Evolutionary conservation across 64 coral and sea anemone species (phyloP), one percentile per base, ranked within the genome.

Genomic region (Trachythela sp.): DNA sequence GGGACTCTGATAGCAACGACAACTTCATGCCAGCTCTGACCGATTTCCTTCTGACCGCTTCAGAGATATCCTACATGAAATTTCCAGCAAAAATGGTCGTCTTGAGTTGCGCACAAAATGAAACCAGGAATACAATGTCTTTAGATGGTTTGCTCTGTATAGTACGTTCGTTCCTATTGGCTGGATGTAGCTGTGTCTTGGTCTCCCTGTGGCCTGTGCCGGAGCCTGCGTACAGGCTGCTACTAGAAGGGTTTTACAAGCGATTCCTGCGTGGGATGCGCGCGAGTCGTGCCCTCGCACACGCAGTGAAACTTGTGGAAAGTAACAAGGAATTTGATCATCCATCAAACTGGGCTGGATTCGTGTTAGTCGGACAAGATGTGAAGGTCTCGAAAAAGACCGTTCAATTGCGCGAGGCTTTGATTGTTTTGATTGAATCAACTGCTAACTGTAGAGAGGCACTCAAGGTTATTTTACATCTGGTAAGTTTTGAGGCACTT

Each of bases 301-400:
- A 99, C 64, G 96, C 96, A 24, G 94, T 99, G 96, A 88, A 99
- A 15, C 93, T 99, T 35, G 96, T 99, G 31, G 93, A 99, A 84
- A 90, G 86, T 18, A 99, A 94, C 0, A 99, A 92, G 84, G 93
- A 99, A 76, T 99, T 99, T 85, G 94, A 94, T 39, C 93, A 99
- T 36, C 96, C 96, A 14, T 99, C 96, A 0, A 99, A 99, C 89
- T 99, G 96, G 96, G 96, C 96, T 2, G 96, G 96, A 4, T 99
- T 99, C 67, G 72, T 99, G 26, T 64, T 99, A 18, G 91, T 99
- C 18, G 96, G 96, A 15, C 90, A 90, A 1, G 93, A 99, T 48
- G 75, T 91, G 8, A 84, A 87, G 33, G 83, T 99, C 0, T 85
- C 91, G 1, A 93, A 88, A 43, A 99, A 92, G 41, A 56, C 91